These are phyloP conservation scores for Scrobipalpa atriplicella DNA, from an alignment of 2,888 invertebrate genomes.

Conservation along the genomic window DNA sequence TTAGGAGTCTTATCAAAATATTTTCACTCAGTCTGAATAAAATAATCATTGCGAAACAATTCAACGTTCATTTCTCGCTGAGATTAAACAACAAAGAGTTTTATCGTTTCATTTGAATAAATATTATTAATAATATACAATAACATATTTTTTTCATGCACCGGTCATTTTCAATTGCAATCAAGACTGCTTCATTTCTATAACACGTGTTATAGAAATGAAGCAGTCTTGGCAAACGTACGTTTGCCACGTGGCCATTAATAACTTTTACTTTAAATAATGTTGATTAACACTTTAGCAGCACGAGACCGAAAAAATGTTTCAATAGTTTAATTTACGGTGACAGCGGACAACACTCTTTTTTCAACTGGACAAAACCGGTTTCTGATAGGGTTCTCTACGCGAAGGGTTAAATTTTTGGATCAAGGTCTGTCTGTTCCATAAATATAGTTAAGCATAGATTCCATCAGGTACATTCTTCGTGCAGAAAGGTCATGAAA, in stretches of 20 bases:
- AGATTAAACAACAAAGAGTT: background rate
- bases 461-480: no score
- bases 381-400: slow-evolving; percentile 41
- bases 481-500: no score
- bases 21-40: background rate
- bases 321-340: slow-evolving; percentile 51
- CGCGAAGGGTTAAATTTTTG: background rate
- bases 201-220: no score
- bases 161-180: slow-evolving; percentile 1
- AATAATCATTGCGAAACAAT: slow-evolving; percentile 8
- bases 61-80: background rate
- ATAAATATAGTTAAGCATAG: no score
- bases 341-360: slow-evolving; percentile 46
- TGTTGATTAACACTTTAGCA: slow-evolving; percentile 51
- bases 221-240: no score
- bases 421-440: no score
- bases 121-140: slow-evolving; percentile 16
- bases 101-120: slow-evolving; percentile 17
- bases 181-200: slow-evolving; percentile 6
- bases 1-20: background rate
- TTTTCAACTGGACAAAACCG: slow-evolving; percentile 45
- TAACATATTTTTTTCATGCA: slow-evolving; percentile 11
- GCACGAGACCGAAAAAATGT: slow-evolving; percentile 53
- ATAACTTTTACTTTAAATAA: slow-evolving; percentile 38
- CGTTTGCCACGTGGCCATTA: slow-evolving; percentile 23